These are phyloP conservation scores for Oikopleura albicans DNA, from an alignment of 23 tunicate genomes.

Conservation along the genomic window DNA sequence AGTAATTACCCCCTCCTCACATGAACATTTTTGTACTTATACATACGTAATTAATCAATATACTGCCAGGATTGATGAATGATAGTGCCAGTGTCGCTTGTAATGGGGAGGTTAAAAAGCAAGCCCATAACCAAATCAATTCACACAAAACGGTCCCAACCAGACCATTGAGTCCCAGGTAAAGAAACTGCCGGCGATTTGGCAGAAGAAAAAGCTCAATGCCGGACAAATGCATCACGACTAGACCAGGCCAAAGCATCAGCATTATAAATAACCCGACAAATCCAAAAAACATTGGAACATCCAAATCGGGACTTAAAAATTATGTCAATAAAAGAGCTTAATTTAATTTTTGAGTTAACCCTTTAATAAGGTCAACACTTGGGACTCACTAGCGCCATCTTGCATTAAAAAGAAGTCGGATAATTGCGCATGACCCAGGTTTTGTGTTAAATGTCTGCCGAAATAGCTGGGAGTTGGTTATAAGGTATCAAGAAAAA, in stretches of 20 bases:
- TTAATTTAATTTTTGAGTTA: no score
- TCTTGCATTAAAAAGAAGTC: not conserved
- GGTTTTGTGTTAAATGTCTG: no score
- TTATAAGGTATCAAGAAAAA: no score
- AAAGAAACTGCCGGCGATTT: not conserved
- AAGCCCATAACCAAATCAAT: not conserved
- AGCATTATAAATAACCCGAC: slow-evolving; percentile 57
- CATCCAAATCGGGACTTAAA: slow-evolving; percentile 28
- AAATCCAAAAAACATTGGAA: slow-evolving; percentile 94
- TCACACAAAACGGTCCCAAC: not conserved
- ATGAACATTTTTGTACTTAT: no score
- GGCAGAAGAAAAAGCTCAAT: slow-evolving; percentile 66
- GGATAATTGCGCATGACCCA: not conserved
- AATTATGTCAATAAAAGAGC: no score
- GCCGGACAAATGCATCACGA: slow-evolving; percentile 32
- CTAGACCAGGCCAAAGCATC: slow-evolving; percentile 84
- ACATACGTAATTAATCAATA: not conserved
- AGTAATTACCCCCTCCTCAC: no score
- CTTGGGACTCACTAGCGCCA: not conserved
- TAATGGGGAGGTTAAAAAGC: not conserved
- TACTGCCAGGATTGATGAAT: not conserved
- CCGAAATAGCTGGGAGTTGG: no score
- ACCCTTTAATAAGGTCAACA: no score
- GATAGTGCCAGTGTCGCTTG: not conserved
- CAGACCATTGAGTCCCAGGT: not conserved